A percentile compares a stretch with the other conserved stretches of the same genome.
phyloP scores from a whole-genome alignment of 1,140 invertebrate species.

The Coptotermes formosanus region DNA sequence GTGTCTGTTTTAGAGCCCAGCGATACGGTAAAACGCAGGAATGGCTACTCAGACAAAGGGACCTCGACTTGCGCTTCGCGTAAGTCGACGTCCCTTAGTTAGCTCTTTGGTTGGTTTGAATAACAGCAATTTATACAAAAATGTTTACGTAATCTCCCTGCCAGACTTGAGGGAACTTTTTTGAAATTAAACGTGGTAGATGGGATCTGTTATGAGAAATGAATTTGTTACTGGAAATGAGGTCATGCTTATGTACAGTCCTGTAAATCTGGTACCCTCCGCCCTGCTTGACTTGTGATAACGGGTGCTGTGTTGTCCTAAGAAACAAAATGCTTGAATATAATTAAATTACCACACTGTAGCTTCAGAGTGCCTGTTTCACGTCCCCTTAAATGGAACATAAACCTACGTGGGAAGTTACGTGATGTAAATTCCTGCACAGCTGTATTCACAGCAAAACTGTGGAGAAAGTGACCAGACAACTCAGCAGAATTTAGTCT shows the following conservation, averaged over 20 bases:
- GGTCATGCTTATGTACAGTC: not conserved
- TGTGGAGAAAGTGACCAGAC: not conserved
- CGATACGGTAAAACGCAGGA: too few relatives aligned
- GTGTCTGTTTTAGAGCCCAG: too few relatives aligned
- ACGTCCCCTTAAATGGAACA: not conserved
- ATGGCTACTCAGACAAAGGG: too few relatives aligned
- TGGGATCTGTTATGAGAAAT: not conserved
- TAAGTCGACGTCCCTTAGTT: too few relatives aligned
- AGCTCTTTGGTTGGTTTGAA: too few relatives aligned
- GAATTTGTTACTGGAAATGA: not conserved
- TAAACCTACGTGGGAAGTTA: not conserved
- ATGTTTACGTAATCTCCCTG: not conserved
- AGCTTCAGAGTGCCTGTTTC: not conserved
- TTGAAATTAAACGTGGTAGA: not conserved
- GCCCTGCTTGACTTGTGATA: not conserved
- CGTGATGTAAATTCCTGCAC: not conserved
- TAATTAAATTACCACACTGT: not conserved
- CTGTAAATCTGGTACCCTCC: not conserved
- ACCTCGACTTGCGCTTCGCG: too few relatives aligned
- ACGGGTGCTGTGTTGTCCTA: not conserved
- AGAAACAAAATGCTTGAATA: not conserved
- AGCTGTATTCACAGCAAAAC: not conserved
- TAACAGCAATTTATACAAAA: too few relatives aligned
- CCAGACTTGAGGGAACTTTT: not conserved
- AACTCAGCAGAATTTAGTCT: conserved; percentile 4